Evolutionary conservation across 2,888 invertebrate species (phyloP).

Genomic region (Alentia gelatinosa): DNA sequence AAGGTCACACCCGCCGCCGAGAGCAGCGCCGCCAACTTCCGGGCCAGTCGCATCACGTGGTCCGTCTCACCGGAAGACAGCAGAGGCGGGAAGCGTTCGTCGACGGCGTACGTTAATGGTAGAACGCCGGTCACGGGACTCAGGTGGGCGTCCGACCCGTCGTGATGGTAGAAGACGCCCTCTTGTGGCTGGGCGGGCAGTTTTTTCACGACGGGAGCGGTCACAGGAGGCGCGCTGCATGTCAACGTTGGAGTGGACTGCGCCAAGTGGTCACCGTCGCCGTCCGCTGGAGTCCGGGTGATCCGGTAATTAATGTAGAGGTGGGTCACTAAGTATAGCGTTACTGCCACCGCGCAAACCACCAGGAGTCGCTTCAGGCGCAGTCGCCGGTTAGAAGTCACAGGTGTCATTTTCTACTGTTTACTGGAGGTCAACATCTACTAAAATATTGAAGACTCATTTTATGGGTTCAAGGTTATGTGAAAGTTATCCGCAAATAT

Average conservation of each 20-base stretch:
- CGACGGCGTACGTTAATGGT: neutral
- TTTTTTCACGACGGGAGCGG: neutral
- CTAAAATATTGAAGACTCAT: no score
- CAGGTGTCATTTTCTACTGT: neutral
- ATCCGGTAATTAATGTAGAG: constrained; percentile 18
- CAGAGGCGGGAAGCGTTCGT: neutral
- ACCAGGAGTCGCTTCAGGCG: neutral
- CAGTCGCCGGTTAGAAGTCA: neutral
- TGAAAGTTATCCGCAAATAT: no score
- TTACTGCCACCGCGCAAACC: neutral
- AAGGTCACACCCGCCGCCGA: constrained; percentile 19
- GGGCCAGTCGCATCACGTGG: neutral
- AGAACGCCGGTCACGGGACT: neutral
- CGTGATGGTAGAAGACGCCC: neutral
- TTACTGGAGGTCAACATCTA: no score
- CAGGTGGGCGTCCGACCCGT: no score
- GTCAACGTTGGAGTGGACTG: neutral
- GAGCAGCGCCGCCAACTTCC: neutral
- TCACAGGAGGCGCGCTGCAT: neutral
- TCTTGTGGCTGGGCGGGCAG: neutral
- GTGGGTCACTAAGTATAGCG: neutral
- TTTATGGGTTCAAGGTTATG: no score
- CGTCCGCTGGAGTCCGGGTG: neutral
- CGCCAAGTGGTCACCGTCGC: neutral
- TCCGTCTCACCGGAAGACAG: neutral